These are phyloP conservation scores for Tigriopus californicus DNA, from an alignment of 2,888 invertebrate genomes.

Conservation along the genomic window DNA sequence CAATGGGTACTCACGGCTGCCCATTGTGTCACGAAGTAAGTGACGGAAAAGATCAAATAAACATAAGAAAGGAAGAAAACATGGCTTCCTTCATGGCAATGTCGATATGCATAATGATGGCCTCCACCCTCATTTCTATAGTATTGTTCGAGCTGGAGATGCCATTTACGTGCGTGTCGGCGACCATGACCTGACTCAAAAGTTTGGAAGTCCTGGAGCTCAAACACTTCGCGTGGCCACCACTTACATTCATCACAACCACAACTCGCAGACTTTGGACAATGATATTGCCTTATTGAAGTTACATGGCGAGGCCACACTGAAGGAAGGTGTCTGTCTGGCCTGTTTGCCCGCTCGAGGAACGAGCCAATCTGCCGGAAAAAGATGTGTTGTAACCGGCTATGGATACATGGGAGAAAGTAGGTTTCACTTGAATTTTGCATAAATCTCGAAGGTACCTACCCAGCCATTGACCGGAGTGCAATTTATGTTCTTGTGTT, in stretches of 20 bases:
- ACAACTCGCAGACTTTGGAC: conserved; percentile 80
- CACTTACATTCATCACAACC: conserved; percentile 86
- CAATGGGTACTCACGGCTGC: conserved; percentile 83
- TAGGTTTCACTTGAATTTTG: conserved; percentile 25
- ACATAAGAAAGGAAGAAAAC: too few relatives aligned
- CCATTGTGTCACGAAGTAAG: conserved; percentile 80
- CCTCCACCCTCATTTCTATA: conserved; percentile 27
- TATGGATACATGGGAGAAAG: conserved; percentile 91
- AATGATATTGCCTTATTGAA: conserved; percentile 83
- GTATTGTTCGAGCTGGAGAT: conserved; percentile 81
- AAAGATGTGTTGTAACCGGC: conserved; percentile 77
- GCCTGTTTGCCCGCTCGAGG: conserved; percentile 76
- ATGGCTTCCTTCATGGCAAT: not conserved
- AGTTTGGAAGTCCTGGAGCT: conserved; percentile 76
- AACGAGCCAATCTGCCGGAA: conserved; percentile 61
- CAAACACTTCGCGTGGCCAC: conserved; percentile 76
- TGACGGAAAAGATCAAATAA: conserved; percentile 19
- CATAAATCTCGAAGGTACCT: conserved; percentile 18
- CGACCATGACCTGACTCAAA: conserved; percentile 72
- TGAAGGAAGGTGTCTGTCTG: conserved; percentile 52
- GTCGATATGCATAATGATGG: not conserved
- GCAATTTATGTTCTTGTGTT: not conserved
- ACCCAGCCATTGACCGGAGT: not conserved
- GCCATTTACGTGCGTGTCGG: conserved; percentile 82
- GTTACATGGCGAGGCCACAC: conserved; percentile 47